These are phyloP conservation scores for Alces alces DNA, from an alignment of 2,113 vertebrate genomes.

Conservation along the genomic window DNA sequence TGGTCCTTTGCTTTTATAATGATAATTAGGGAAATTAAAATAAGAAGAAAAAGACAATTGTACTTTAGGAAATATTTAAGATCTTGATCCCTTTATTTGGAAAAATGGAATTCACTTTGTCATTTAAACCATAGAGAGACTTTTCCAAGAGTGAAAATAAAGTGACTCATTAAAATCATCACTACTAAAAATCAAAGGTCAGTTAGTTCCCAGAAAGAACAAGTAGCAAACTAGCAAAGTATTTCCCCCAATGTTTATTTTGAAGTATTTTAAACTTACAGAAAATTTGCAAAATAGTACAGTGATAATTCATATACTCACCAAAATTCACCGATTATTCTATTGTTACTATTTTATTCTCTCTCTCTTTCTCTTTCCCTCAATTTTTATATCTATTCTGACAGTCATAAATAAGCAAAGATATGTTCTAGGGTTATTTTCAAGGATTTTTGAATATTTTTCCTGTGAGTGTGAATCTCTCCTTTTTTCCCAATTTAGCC, in stretches of 20 bases:
- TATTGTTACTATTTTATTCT: not conserved
- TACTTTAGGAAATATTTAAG: not conserved
- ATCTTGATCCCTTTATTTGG: not conserved
- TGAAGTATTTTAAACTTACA: not conserved
- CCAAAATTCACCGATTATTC: not conserved
- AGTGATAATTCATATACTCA: not conserved
- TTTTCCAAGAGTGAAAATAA: not conserved
- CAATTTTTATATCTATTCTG: not conserved
- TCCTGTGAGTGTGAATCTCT: not conserved
- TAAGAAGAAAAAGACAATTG: not conserved
- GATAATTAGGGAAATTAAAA: not conserved
- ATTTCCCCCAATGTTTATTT: not conserved
- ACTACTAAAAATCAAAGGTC: not conserved
- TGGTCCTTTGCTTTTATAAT: not conserved
- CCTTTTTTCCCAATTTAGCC: not conserved
- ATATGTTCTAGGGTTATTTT: not conserved
- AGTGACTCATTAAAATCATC: not conserved
- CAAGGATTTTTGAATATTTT: not conserved
- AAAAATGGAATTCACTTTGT: not conserved
- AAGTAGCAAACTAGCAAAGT: not conserved
- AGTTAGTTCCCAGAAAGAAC: not conserved
- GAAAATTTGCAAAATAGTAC: not conserved
- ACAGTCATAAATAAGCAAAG: not conserved
- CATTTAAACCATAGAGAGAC: not conserved
- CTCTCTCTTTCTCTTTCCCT: not conserved